phyloP scores from a whole-genome alignment of 2,797 vertebrate genomes.

The Syngnathus acus region DNA sequence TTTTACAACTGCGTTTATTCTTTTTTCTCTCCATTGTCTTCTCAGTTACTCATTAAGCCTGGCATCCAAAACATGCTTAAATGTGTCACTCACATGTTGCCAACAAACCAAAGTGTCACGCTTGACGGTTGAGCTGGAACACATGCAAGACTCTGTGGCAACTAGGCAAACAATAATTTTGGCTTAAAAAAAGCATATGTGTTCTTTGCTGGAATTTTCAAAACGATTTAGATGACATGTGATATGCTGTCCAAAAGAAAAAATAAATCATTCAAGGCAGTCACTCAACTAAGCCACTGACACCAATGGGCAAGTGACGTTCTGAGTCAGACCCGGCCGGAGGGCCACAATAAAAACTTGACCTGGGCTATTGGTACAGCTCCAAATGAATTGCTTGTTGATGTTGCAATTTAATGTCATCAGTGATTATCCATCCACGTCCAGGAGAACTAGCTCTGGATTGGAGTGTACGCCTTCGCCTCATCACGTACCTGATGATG shows the following conservation, averaged over 20 bases:
- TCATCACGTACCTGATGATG: conserved; percentile 80
- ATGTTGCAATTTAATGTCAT: neutral
- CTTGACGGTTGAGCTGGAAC: conserved; percentile 1
- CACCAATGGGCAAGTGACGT: neutral
- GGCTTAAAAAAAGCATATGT: neutral
- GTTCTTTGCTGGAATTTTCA: conserved; percentile 2
- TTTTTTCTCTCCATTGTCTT: neutral
- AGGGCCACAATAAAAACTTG: neutral
- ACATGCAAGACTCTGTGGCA: neutral
- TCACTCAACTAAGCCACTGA: neutral
- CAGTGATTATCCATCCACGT: neutral
- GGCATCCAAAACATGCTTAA: neutral
- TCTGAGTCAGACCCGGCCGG: neutral
- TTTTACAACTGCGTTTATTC: neutral
- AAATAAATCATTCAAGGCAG: neutral
- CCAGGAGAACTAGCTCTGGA: neutral
- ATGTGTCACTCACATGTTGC: conserved; percentile 4
- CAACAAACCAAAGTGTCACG: neutral
- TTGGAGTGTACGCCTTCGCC: neutral
- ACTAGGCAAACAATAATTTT: conserved; percentile 1
- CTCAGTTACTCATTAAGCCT: neutral
- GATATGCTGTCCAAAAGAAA: neutral
- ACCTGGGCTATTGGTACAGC: neutral
- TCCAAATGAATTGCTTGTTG: neutral
- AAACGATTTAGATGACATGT: conserved; percentile 1